Evolutionary conservation across 2,888 invertebrate genomes (phyloP).

Genomic region (Lithophane ornitopus): DNA sequence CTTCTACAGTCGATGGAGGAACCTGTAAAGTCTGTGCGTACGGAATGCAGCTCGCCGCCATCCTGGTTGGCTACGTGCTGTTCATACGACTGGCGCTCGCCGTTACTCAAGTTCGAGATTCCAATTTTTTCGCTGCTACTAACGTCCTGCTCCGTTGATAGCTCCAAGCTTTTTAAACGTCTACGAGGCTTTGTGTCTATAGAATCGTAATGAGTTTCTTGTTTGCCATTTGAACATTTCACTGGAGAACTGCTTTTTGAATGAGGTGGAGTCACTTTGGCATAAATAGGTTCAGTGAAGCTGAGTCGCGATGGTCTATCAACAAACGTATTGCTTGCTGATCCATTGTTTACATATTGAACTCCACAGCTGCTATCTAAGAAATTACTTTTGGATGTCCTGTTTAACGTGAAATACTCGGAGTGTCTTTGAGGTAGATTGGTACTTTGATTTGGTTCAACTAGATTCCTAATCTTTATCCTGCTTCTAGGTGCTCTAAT

Average conservation of each 20-base stretch:
- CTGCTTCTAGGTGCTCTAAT: constrained; percentile 92
- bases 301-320: constrained; percentile 83
- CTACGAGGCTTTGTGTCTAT: constrained; percentile 88
- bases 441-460: constrained; percentile 83
- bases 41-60: constrained; percentile 86
- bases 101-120: constrained; percentile 82
- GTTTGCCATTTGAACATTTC: constrained; percentile 78
- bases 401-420: constrained; percentile 88
- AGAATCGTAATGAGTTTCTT: constrained; percentile 87
- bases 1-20: constrained; percentile 86
- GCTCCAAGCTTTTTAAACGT: constrained; percentile 86
- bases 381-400: constrained; percentile 85
- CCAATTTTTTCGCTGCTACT: constrained; percentile 81
- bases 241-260: constrained; percentile 84
- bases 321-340: constrained; percentile 69
- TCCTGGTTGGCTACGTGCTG: constrained; percentile 83
- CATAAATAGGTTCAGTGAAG: constrained; percentile 88
- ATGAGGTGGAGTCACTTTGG: constrained; percentile 85
- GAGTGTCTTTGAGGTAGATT: constrained; percentile 89
- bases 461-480: constrained; percentile 87
- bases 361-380: constrained; percentile 84
- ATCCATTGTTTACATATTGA: constrained; percentile 80
- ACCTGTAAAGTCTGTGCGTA: constrained; percentile 85
- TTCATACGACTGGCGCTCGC: constrained; percentile 83
- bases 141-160: constrained; percentile 79